Base-by-base conservation (phyloP, 2,888 invertebrate genomes). In the Sarcophaga rosellei region DNA sequence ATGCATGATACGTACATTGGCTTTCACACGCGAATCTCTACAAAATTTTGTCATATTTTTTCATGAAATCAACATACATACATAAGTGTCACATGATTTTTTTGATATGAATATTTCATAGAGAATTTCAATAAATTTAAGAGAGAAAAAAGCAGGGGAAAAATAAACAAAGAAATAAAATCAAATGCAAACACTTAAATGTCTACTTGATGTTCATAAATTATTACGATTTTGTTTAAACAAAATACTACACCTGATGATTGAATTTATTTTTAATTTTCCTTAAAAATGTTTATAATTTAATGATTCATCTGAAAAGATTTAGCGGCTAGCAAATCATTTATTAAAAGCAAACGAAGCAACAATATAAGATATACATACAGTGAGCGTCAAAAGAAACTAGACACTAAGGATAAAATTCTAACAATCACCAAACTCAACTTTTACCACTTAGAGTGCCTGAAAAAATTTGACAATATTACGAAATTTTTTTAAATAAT, bases 241-340 rank as follows among this genome's bases (percentile, higher is more conserved):
- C 45, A 68, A 68, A 68, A 68, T 68, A 68, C 68, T 68, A 68
- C 68, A 68, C 45, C 68, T 53, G 53, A 53, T 69, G 69, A 53
- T 15, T 57, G 47, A 69, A 53, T 15, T 21, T 47, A 23, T 68
- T 53, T 69, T 20, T 1, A 53, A 47, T 15, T 53, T 53, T 53
- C 10, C 5, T 15, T 15, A 12, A 69, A 69, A 53, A 23, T 15
- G 12, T 45, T 2, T 53, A 57, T 4, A 69, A 69, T 17, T 23
- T 25, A 53, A 25, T 69, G 25, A 69, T 23, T 69, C 53, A 69
- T 69, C 11, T 53, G 23, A 25, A 57, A 69, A 69, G 17, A 53
- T 53, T 53, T 53, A 53, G 17, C 25, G 53, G n/a, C 23, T 53
- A 69, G 23, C 23, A 69, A 69, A 57, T 53, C 17, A 11, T 69